Evolutionary conservation across 2,113 vertebrate genomes (phyloP).

Genomic region (Oplegnathus fasciatus): DNA sequence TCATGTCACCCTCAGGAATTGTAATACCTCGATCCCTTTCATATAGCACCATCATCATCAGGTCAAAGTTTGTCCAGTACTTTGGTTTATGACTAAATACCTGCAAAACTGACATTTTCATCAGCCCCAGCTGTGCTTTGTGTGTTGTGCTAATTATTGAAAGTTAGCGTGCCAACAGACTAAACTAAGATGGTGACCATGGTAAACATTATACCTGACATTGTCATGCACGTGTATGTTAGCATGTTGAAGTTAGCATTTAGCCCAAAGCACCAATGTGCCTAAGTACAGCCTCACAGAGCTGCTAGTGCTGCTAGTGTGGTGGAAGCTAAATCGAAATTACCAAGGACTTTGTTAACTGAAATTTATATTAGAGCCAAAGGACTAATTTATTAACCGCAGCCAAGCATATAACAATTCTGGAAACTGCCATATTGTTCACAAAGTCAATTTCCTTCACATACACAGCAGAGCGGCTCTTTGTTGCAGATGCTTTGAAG

Average conservation of each 20-base stretch:
- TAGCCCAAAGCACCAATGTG: not conserved
- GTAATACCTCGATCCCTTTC: too few species aligned
- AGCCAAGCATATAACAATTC: conserved; percentile 4
- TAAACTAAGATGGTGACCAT: not conserved
- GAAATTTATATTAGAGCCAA: not conserved
- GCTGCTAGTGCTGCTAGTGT: not conserved
- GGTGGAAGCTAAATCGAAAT: not conserved
- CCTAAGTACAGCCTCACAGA: not conserved
- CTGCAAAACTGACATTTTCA: too few species aligned
- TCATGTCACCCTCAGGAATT: too few species aligned
- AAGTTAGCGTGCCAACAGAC: not conserved
- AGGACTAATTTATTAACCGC: conserved; percentile 15
- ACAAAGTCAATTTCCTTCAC: not conserved
- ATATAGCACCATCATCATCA: too few species aligned
- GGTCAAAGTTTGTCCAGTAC: too few species aligned
- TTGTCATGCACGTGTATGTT: not conserved
- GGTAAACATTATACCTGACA: too few species aligned
- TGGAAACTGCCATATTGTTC: conserved; percentile 14
- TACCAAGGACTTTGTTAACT: not conserved
- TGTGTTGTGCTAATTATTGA: not conserved
- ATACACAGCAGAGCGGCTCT: conserved; percentile 3
- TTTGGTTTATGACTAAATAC: too few species aligned
- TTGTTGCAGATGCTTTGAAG: not conserved
- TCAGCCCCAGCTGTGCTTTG: too few species aligned
- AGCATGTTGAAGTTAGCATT: not conserved